Evolutionary conservation across 2,888 invertebrate genomes (phyloP).

Genomic region (Caradrina kadenii): DNA sequence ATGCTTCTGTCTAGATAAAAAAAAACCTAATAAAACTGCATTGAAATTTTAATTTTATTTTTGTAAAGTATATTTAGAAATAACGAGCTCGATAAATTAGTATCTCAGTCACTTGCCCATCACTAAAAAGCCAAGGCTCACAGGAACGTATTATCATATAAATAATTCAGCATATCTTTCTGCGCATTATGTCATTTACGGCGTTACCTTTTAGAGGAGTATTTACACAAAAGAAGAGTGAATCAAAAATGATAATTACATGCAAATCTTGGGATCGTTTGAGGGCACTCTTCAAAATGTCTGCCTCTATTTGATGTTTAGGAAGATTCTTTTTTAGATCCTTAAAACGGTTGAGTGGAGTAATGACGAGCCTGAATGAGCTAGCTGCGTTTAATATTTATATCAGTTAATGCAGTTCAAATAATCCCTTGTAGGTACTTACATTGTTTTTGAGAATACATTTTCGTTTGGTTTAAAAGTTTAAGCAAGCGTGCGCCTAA

Average conservation of each 20-base stretch:
- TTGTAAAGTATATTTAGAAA: neutral
- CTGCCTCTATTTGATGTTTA: conserved; percentile 72
- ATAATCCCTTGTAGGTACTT: conserved; percentile 36
- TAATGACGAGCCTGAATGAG: conserved; percentile 65
- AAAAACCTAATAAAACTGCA: too few relatives aligned
- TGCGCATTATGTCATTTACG: conserved; percentile 89
- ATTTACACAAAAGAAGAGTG: conserved; percentile 90
- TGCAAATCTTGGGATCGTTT: conserved; percentile 88
- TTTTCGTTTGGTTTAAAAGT: neutral
- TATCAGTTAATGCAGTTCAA: conserved; percentile 55
- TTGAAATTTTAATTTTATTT: too few relatives aligned
- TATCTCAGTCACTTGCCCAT: conserved; percentile 40
- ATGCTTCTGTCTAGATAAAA: too few relatives aligned
- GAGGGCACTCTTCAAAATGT: conserved; percentile 72
- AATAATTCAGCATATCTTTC: conserved; percentile 90
- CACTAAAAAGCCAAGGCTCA: conserved; percentile 66
- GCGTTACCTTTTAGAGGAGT: conserved; percentile 87
- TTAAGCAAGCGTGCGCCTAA: too few relatives aligned
- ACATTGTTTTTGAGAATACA: conserved; percentile 31
- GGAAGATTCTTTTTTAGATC: conserved; percentile 68
- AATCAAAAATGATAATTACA: conserved; percentile 91
- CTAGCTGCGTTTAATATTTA: conserved; percentile 58
- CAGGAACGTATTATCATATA: conserved; percentile 85
- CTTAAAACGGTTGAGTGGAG: conserved; percentile 57
- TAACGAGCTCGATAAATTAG: conserved; percentile 13